Base-by-base conservation (phyloP, 1,140 invertebrate species). In the Lucilia cuprina region DNA sequence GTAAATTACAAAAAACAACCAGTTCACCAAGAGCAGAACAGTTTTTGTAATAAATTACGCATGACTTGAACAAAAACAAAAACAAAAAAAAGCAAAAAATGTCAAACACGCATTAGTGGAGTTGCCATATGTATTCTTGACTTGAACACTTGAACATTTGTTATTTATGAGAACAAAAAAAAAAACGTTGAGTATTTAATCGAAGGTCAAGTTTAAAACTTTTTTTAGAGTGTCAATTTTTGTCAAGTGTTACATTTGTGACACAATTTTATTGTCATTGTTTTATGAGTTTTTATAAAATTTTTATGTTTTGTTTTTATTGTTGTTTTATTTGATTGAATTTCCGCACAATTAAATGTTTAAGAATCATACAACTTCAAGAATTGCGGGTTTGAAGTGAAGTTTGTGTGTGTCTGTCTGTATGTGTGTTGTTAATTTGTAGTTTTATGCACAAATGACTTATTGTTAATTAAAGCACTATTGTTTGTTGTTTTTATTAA, bases 161-260 rank as follows among this genome's bases (percentile, higher is more conserved):
- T 60, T 60, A n/a, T n/a, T 60, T n/a, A 10, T 60, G n/a, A n/a
- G n/a, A n/a, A n/a, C n/a, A 3, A 30, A 2, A 30, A 30, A 30
- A 30, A 30, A 30, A 30, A 30, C 25, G 1, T 30, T 60, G 14
- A 60, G n/a, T 60, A n/a, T 60, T 60, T 60, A 47, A 41, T 78
- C n/a, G 35, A 78, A 78, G 75, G 75, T 78, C 75, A 78, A 78
- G 75, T 78, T 78, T 35, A 78, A 78, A 75, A 30, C n/a, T 17
- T n/a, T n/a, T 30, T 30, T 34, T 17, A 75, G 47, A 78, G 75
- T 78, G 41, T 41, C 75, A 47, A 41, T 78, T 30, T 30, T 78
- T 78, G 34, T 78, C 17, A 47, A 78, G 75, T 78, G 74, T 41
- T 47, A 78, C 75, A 78, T 47, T 78, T 19, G 41, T 78, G 75